Evolutionary conservation across 2,888 invertebrate genomes (phyloP).

Genomic region (Stenodera caucasica): DNA sequence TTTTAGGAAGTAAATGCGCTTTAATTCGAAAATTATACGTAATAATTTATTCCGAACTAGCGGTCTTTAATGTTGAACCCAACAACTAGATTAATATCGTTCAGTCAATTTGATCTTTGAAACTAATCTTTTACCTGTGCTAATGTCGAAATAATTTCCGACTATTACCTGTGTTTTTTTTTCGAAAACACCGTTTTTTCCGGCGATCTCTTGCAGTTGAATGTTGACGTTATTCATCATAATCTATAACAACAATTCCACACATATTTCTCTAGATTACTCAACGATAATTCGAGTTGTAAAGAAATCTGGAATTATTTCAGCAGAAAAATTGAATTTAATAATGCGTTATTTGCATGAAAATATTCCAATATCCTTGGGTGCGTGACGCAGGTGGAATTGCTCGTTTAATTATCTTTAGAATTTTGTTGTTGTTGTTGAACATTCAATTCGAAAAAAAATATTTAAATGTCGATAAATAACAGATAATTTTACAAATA

Average conservation of each 20-base stretch:
- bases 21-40: slow-evolving; percentile 4
- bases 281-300: neutral
- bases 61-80: neutral
- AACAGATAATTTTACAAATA: neutral
- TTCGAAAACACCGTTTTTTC: neutral
- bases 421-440: neutral
- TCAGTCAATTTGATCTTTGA: slow-evolving; percentile 3
- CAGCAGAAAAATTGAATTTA: too few species aligned
- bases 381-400: neutral
- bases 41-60: neutral
- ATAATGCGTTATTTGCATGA: too few species aligned
- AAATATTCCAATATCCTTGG: too few species aligned
- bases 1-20: neutral
- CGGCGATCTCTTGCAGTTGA: neutral
- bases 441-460: neutral
- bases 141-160: slow-evolving; percentile 27
- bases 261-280: neutral
- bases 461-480: neutral
- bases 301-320: too few species aligned
- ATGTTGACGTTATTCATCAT: neutral
- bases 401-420: neutral
- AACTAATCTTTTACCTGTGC: slow-evolving; percentile 17
- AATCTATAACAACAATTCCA: neutral
- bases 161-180: slow-evolving; percentile 13
- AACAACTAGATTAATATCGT: slow-evolving; percentile 2